Conservation (phyloP, 1,140 invertebrate species). For the Lithobius niger region DNA sequence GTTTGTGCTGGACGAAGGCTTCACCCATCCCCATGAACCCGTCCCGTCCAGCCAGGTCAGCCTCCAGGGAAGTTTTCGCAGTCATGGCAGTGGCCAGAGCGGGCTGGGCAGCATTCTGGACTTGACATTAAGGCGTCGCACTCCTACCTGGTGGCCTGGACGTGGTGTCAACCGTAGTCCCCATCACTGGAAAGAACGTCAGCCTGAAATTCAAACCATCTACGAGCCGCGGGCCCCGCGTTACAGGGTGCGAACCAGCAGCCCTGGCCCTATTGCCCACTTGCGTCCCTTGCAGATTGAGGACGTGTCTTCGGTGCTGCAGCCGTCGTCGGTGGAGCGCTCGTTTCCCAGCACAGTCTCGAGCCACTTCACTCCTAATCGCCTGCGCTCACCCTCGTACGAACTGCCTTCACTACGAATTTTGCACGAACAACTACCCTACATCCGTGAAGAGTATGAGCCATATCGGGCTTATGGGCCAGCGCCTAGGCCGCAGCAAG, state of each 20-base stretch:
- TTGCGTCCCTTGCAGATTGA: constrained; percentile 54
- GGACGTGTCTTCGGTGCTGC: constrained; percentile 70
- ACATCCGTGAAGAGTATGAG: constrained; percentile 24
- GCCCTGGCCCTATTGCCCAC: constrained; percentile 38
- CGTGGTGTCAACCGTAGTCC: constrained; percentile 16
- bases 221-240: constrained; percentile 31
- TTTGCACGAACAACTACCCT: constrained; percentile 48
- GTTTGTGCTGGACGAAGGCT: constrained; percentile 51
- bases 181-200: background rate
- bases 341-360: constrained; percentile 45
- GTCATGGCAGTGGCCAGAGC: constrained; percentile 20
- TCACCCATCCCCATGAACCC: constrained; percentile 42
- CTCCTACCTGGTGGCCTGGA: constrained; percentile 37
- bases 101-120: background rate
- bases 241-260: constrained; percentile 46
- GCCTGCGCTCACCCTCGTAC: constrained; percentile 43
- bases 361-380: constrained; percentile 42
- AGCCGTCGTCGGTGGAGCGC: constrained; percentile 59
- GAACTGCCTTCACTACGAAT: constrained; percentile 55
- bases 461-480: background rate
- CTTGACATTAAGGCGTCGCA: background rate
- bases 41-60: constrained; percentile 51
- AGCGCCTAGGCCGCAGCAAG: constrained; percentile 18
- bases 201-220: constrained; percentile 10
- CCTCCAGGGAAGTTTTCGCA: constrained; percentile 67